Base-by-base conservation (phyloP, 1,140 invertebrate genomes). In the Teleopsis dalmanni region DNA sequence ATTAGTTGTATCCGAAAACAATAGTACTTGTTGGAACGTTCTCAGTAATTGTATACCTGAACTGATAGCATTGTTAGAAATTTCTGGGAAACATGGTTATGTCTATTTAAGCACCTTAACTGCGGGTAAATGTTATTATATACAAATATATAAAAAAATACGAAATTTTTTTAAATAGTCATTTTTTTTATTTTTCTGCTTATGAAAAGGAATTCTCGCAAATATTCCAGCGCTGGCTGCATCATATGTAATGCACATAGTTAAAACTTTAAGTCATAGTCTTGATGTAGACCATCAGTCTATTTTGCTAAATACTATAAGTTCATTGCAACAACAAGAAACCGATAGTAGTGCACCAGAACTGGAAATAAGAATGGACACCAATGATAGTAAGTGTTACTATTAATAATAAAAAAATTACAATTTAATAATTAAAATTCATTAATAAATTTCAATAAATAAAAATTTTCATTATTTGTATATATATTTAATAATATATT, bases 1-100 rank as follows among this genome's bases (percentile, higher is more conserved):
- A 13, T 71, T 82, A 47, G 81, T 82, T 25, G 74, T 85, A 37
- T 75, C 80, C 3, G 84, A 86, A 70, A 81, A 85, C 38, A 85
- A 85, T 70, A 54, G 67, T 8, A 56, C 59, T 38, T 76, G 76
- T 3, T 68, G 78, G 54, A 59, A 71, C 25, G 71, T 77, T 56
- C 57, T 82, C 8, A 72, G 73, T 49, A 43, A 59, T 16, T 72
- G 65, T 38, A 75, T 78, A 46, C 59, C 55, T 33, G 58, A 68
- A 8, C 54, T 83, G 16, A 52, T 74, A 41, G 66, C 61, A 21
- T 52, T 82, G 3, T 58, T 82, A 8, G 61, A 59, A 2, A 52
- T 73, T 31, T 69, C 73, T 40, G 66, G 66, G 14, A 70, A 58
- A 52, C 62, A 71, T 13, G 60, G 73, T 22, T 56, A 74, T 50